These are phyloP conservation scores for Lasiurus cinereus DNA, from an alignment of 2,113 vertebrate species.

Conservation along the genomic window DNA sequence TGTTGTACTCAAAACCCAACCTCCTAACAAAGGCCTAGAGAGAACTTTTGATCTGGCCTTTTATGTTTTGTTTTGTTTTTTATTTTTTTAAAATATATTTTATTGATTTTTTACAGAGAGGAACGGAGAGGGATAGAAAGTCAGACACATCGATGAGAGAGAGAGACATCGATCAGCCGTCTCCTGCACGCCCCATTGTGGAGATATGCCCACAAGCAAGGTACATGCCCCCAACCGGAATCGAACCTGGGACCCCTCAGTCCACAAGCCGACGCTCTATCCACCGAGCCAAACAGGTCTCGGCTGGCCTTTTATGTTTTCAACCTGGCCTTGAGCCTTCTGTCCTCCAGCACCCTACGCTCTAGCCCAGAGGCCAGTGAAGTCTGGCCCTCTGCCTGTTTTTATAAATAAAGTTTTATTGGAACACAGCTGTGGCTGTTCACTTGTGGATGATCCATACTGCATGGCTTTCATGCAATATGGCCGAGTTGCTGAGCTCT, in stretches of 20 bases:
- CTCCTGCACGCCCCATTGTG: no score
- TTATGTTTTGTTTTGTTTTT: no score
- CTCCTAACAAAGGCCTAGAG: background rate
- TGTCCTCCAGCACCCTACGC: background rate
- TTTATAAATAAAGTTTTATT: constrained; percentile 47
- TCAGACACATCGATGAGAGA: no score
- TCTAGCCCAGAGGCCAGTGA: background rate
- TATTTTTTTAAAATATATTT: no score
- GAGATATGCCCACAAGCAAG: no score
- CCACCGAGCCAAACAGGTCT: no score
- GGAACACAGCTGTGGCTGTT: background rate
- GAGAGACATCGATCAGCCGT: no score
- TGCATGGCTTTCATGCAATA: background rate
- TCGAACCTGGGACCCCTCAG: no score
- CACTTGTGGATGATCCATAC: background rate
- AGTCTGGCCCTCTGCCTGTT: background rate
- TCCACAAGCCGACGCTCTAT: no score
- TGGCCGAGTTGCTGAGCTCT: background rate
- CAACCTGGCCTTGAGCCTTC: background rate
- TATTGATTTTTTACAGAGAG: no score
- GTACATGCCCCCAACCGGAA: no score
- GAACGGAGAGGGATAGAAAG: no score
- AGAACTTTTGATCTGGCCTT: background rate
- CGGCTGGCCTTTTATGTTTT: background rate
- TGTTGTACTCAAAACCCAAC: background rate